phyloP scores from a whole-genome alignment of 2,797 vertebrate species.

The Lophius americanus region DNA sequence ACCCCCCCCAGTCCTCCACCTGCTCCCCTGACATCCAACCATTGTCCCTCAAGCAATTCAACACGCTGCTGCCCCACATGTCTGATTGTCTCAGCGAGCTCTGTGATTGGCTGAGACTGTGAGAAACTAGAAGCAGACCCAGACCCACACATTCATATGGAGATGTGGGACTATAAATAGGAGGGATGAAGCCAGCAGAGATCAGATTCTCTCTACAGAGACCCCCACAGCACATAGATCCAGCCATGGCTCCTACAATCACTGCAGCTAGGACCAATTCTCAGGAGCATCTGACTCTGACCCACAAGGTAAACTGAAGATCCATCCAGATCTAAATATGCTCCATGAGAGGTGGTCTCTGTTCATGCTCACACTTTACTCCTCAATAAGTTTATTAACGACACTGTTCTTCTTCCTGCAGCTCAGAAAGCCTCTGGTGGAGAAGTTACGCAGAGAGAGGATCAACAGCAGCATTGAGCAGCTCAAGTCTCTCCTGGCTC shows the following conservation, averaged over 20 bases:
- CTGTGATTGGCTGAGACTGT: constrained; percentile 87
- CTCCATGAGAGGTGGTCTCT: constrained; percentile 8
- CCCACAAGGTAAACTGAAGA: constrained; percentile 1
- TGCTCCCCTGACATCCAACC: constrained; percentile 55
- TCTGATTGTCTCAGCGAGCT: neutral
- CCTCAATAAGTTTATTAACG: constrained; percentile 24
- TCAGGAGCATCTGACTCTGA: constrained; percentile 49
- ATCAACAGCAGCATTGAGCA: constrained; percentile 75
- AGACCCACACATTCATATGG: constrained; percentile 86
- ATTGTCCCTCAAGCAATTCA: constrained; percentile 41
- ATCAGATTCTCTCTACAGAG: constrained; percentile 60
- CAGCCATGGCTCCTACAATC: constrained; percentile 66
- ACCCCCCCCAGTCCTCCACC: constrained; percentile 48
- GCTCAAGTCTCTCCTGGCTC: constrained; percentile 73
- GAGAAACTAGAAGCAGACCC: constrained; percentile 82
- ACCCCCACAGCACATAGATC: constrained; percentile 60
- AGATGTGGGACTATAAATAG: constrained; percentile 45
- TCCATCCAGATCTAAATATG: neutral
- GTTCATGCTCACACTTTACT: neutral
- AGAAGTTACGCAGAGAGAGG: constrained; percentile 78
- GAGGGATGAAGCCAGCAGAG: constrained; percentile 32
- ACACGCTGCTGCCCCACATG: neutral
- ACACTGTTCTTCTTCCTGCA: constrained; percentile 57
- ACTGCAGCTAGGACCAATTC: constrained; percentile 52
- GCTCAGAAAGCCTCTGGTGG: constrained; percentile 83